Conservation (phyloP, 2,113 vertebrate species). For the Sander vitreus region DNA sequence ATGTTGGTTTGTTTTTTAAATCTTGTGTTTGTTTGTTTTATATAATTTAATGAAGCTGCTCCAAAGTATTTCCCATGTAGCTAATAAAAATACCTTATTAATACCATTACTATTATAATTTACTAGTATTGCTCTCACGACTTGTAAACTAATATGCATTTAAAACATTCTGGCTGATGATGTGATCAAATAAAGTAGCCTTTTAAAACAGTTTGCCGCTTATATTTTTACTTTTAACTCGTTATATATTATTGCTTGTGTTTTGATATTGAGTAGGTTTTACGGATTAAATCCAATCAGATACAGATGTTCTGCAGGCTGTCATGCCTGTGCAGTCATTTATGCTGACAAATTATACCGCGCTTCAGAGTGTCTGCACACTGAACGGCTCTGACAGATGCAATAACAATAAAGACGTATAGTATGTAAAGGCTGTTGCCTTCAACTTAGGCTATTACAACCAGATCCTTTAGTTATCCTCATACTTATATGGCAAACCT, state of each 20-base stretch:
- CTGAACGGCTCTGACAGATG: slow-evolving; percentile 23
- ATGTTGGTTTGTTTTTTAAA: not conserved
- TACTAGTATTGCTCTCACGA: not conserved
- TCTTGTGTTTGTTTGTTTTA: not conserved
- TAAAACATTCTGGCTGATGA: not conserved
- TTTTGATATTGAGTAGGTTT: no score
- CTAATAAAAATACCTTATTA: not conserved
- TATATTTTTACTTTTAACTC: no score
- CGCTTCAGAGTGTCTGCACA: slow-evolving; percentile 9
- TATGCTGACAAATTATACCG: slow-evolving; percentile 11
- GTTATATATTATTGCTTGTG: no score
- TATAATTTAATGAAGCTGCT: not conserved
- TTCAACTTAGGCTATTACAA: slow-evolving; percentile 25
- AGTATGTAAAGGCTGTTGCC: slow-evolving; percentile 32
- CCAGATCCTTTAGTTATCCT: slow-evolving; percentile 10
- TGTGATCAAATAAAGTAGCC: not conserved
- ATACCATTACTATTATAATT: not conserved
- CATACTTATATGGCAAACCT: slow-evolving; percentile 26
- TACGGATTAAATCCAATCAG: not conserved
- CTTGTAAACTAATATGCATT: not conserved
- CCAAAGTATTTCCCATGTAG: not conserved
- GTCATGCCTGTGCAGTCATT: not conserved
- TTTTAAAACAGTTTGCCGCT: not conserved
- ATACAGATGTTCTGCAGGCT: not conserved
- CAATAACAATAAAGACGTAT: slow-evolving; percentile 35